A percentile compares a stretch with the other conserved stretches of the same genome.
phyloP scores from a whole-genome alignment of 2,888 invertebrate species.

The Parnassius smintheus region DNA sequence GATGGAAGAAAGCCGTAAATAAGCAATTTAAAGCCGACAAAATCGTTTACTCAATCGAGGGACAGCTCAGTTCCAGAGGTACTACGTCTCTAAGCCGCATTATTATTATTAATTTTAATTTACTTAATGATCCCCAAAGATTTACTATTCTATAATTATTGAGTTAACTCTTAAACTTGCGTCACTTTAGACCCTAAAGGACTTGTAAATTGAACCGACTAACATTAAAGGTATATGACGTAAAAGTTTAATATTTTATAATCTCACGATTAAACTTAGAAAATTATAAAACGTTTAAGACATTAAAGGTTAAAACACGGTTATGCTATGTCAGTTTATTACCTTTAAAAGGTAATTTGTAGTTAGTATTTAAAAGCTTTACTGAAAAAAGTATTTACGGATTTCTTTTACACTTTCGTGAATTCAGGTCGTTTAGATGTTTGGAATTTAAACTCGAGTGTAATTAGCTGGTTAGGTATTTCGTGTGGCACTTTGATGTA shows the following conservation, averaged over 20 bases:
- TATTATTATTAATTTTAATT: background rate
- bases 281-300: constrained; percentile 18
- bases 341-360: constrained; percentile 13
- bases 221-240: constrained; percentile 17
- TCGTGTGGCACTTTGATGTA: too few relatives aligned
- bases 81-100: too few relatives aligned
- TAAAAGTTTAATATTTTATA: constrained; percentile 13
- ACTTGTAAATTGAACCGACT: constrained; percentile 2
- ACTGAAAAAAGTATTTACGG: constrained; percentile 3
- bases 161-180: too few relatives aligned
- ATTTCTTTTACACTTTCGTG: constrained; percentile 10
- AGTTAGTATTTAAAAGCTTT: constrained; percentile 5
- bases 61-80: background rate
- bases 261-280: constrained; percentile 19
- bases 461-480: too few relatives aligned
- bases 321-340: constrained; percentile 15
- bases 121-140: too few relatives aligned
- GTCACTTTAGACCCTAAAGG: background rate
- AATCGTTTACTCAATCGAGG: constrained; percentile 1
- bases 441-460: background rate
- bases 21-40: too few relatives aligned
- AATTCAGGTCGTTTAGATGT: constrained; percentile 7
- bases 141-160: too few relatives aligned
- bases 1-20: too few relatives aligned
- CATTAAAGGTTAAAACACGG: constrained; percentile 19